phyloP scores from a whole-genome alignment of 2,888 invertebrate genomes.

The Pyrgus malvae region DNA sequence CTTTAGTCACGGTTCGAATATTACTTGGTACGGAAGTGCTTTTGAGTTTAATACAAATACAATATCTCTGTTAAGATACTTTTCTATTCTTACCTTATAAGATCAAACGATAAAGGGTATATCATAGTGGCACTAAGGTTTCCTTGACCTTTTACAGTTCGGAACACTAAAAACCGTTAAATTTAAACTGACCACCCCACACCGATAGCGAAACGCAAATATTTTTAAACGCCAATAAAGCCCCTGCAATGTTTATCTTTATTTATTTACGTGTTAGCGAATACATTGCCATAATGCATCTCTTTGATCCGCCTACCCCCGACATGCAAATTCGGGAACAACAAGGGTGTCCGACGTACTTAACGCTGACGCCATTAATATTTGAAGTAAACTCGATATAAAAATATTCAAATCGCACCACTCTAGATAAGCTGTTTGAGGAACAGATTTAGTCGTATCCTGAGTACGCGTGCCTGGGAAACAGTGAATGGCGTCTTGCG shows the following conservation, averaged over 20 bases:
- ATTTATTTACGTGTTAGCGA: constrained; percentile 78
- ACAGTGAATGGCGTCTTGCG: neutral
- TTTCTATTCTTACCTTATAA: no score
- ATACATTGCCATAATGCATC: constrained; percentile 69
- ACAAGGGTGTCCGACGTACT: constrained; percentile 74
- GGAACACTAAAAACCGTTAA: no score
- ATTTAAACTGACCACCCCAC: neutral
- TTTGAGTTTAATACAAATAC: no score
- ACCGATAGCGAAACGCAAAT: neutral
- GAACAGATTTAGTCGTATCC: constrained; percentile 21
- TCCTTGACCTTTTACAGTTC: no score
- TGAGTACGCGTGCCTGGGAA: constrained; percentile 16
- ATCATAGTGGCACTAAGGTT: no score
- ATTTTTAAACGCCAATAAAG: neutral
- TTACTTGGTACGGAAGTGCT: no score
- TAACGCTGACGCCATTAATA: constrained; percentile 77
- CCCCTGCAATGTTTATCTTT: constrained; percentile 60
- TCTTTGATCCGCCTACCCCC: constrained; percentile 57
- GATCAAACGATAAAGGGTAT: no score
- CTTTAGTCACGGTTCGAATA: no score
- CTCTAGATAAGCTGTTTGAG: constrained; percentile 44
- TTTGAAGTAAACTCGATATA: constrained; percentile 76
- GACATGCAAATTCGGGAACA: constrained; percentile 72
- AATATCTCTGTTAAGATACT: no score
- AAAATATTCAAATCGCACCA: constrained; percentile 64